phyloP scores from a whole-genome alignment of 2,888 invertebrate species.

The Nomada hirtipes region DNA sequence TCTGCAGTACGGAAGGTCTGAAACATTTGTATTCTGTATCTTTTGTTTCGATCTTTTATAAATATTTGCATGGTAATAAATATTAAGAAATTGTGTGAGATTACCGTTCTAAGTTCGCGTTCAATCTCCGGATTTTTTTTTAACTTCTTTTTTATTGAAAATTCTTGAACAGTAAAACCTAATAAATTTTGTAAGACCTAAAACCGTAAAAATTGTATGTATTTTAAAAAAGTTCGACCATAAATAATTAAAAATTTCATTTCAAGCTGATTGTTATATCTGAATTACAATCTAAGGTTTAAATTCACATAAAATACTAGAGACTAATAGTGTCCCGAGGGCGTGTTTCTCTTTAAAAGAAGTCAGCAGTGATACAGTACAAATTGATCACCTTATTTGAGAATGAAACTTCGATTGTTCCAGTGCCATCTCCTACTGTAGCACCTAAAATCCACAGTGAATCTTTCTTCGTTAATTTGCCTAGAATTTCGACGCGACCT shows the following conservation, averaged over 20 bases:
- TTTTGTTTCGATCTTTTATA: not conserved
- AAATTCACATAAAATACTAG: conserved; percentile 10
- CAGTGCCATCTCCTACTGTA: conserved; percentile 86
- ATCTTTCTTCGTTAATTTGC: conserved; percentile 86
- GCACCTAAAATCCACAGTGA: conserved; percentile 86
- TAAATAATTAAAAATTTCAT: not conserved
- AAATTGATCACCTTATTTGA: conserved; percentile 83
- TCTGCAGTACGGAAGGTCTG: conserved; percentile 77
- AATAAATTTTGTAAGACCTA: conserved; percentile 78
- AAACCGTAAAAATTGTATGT: conserved; percentile 26
- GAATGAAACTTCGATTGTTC: conserved; percentile 86
- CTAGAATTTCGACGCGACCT: conserved; percentile 86
- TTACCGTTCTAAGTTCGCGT: conserved; percentile 65
- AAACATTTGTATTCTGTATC: conserved; percentile 21
- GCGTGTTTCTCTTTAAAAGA: conserved; percentile 57
- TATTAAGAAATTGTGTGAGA: not conserved
- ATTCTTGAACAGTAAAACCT: conserved; percentile 77
- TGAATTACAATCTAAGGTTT: not conserved
- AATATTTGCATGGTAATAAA: not conserved
- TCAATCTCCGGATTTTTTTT: conserved; percentile 77
- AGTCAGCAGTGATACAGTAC: conserved; percentile 37
- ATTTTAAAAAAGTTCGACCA: not conserved
- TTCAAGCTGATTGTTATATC: not conserved
- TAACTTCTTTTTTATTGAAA: conserved; percentile 75
- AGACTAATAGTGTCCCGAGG: conserved; percentile 17